Conservation (phyloP, 2,113 vertebrate species). For the Mormyrus iriodes region DNA sequence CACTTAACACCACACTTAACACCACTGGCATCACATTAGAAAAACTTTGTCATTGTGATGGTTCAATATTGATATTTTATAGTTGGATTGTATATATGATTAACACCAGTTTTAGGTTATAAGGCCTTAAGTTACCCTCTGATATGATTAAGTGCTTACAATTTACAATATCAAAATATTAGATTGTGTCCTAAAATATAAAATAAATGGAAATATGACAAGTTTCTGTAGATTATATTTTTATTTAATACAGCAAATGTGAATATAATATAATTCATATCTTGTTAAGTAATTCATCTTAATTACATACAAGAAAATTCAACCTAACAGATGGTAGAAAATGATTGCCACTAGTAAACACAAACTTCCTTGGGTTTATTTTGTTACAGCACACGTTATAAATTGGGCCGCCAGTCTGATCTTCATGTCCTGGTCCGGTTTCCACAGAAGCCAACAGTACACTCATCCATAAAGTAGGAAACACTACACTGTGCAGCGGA, state of each 20-base stretch:
- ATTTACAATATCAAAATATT: neutral
- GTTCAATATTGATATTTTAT: neutral
- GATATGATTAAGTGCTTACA: neutral
- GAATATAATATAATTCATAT: neutral
- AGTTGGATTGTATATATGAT: neutral
- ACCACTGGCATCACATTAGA: neutral
- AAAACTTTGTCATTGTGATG: neutral
- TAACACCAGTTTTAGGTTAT: neutral
- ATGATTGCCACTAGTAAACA: neutral
- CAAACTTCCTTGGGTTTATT: neutral
- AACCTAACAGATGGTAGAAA: neutral
- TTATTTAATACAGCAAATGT: neutral
- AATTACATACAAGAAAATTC: neutral
- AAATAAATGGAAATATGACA: neutral
- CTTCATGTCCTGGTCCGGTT: constrained; percentile 19
- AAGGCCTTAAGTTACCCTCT: neutral
- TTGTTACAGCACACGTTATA: neutral
- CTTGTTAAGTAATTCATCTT: neutral
- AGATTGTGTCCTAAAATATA: neutral
- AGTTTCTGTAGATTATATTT: neutral
- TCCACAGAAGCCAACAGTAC: constrained; percentile 89
- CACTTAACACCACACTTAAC: neutral
- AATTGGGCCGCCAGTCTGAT: neutral
- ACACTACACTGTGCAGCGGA: constrained; percentile 96
- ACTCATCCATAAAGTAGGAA: constrained; percentile 99